Evolutionary conservation across 1,140 invertebrate genomes (phyloP).

Genomic region (Sipha flava): DNA sequence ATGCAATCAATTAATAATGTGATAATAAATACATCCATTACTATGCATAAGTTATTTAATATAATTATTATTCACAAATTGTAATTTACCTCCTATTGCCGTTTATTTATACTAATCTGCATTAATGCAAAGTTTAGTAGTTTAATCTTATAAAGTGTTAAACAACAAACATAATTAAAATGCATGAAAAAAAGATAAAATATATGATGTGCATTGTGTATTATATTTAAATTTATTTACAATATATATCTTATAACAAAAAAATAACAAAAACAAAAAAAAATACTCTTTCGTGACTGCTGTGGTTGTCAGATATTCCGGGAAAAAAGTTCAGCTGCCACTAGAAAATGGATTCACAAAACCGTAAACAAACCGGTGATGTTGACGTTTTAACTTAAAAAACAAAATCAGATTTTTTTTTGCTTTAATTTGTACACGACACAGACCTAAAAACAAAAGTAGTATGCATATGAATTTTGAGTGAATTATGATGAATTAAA

Average conservation of each 20-base stretch:
- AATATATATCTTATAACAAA: neutral
- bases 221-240: neutral
- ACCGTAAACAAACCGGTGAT: neutral
- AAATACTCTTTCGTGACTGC: neutral
- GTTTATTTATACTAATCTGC: no score
- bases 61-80: no score
- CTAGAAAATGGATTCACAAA: neutral
- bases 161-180: neutral
- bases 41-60: no score
- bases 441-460: neutral
- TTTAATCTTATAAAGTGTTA: neutral
- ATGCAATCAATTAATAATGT: no score
- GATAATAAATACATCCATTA: no score
- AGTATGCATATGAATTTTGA: neutral
- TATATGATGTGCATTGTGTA: neutral
- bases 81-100: no score
- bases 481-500: neutral
- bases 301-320: conserved; percentile 11
- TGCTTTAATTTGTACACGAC: neutral
- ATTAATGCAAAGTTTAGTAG: no score
- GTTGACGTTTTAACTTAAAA: conserved; percentile 17
- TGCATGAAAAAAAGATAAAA: neutral
- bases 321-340: neutral
- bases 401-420: neutral
- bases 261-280: neutral